Evolutionary conservation across 2,113 vertebrate genomes (phyloP).

Genomic region (Cololabis saira): DNA sequence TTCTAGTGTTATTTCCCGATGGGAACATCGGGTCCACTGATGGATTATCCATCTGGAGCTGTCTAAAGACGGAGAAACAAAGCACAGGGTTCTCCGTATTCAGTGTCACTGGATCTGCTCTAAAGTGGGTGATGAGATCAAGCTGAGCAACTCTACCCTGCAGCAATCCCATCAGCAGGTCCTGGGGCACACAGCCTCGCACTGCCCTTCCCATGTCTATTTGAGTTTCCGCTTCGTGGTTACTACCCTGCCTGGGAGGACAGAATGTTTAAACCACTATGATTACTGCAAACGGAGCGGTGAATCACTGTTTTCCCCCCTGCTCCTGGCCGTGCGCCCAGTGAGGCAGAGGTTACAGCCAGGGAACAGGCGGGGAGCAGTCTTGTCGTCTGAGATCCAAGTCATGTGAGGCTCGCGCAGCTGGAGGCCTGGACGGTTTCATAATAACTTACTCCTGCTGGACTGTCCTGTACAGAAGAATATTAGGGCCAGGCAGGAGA

Average conservation of each 20-base stretch:
- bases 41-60: background rate
- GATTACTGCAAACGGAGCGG: background rate
- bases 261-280: background rate
- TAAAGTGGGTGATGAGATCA: conserved; percentile 7
- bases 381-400: background rate
- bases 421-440: background rate
- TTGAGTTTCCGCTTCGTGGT: conserved; percentile 4
- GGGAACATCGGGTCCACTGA: background rate
- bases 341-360: conserved; percentile 34
- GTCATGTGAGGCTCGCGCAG: conserved; percentile 11
- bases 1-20: background rate
- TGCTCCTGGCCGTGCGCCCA: conserved; percentile 36
- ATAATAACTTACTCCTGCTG: conserved; percentile 23
- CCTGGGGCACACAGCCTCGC: background rate
- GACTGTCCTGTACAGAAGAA: background rate
- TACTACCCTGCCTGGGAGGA: background rate
- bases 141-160: conserved; percentile 11
- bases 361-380: conserved; percentile 14
- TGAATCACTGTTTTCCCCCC: background rate
- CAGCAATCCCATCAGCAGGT: background rate
- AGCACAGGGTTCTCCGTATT: background rate
- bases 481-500: no score
- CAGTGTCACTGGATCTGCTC: background rate
- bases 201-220: background rate
- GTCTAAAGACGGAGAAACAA: background rate